These are phyloP conservation scores for Lasioglossum vierecki DNA, from an alignment of 2,888 invertebrate genomes.

Conservation along the genomic window DNA sequence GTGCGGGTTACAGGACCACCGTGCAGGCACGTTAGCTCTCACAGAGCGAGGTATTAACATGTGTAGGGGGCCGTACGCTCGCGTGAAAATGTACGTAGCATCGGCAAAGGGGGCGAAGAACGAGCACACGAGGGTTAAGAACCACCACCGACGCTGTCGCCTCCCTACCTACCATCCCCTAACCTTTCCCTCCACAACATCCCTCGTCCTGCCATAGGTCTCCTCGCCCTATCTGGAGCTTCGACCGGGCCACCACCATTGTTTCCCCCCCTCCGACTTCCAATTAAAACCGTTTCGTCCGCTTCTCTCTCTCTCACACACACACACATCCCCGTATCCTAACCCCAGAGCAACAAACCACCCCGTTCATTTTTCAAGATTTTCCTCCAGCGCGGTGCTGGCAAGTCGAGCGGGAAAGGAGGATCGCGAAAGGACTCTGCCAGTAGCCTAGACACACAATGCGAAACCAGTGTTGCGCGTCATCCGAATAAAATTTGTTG, in stretches of 20 bases:
- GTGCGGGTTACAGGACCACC: conserved; percentile 23
- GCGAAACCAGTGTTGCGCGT: background rate
- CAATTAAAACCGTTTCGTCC: conserved; percentile 73
- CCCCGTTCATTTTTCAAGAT: conserved; percentile 75
- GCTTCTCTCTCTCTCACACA: conserved; percentile 31
- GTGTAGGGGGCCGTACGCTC: conserved; percentile 39
- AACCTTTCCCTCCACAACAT: conserved; percentile 6
- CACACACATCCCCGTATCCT: too few species aligned
- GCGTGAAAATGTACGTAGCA: conserved; percentile 57
- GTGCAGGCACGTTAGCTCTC: background rate
- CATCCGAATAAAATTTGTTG: background rate
- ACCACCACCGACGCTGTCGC: conserved; percentile 55
- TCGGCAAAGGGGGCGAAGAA: conserved; percentile 53
- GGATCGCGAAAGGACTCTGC: conserved; percentile 49
- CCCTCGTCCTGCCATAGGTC: conserved; percentile 29
- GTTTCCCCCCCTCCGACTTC: conserved; percentile 61
- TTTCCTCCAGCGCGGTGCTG: conserved; percentile 68
- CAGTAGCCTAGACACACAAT: background rate
- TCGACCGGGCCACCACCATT: conserved; percentile 42
- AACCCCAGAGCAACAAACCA: conserved; percentile 25
- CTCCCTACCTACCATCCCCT: conserved; percentile 40
- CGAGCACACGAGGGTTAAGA: conserved; percentile 65
- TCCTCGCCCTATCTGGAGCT: conserved; percentile 47
- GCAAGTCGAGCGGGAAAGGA: conserved; percentile 39
- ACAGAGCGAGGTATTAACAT: background rate